Percentiles rank a stretch among this genome's conserved stretches.
Conservation (phyloP, 2,113 vertebrate genomes). For the Aix galericulata region DNA sequence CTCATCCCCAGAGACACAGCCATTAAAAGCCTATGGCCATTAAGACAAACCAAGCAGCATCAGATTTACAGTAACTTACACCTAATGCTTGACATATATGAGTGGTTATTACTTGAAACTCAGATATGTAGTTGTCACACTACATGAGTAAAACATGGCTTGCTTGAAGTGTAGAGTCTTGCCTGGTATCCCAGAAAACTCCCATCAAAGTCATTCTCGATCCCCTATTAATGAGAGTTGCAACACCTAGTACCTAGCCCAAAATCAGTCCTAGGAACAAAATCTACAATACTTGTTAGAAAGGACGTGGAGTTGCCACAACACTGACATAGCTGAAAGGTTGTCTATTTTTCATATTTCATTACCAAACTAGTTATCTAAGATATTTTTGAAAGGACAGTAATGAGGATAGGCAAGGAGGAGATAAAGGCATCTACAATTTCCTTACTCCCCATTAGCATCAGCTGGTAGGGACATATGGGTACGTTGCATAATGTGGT, state of each 20-base stretch:
- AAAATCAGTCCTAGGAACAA: not conserved
- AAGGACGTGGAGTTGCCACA: not conserved
- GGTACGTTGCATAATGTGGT: fast-evolving
- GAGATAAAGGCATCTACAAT: not conserved
- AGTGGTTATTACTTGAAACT: not conserved
- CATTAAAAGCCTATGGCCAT: not conserved
- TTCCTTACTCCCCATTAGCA: not conserved
- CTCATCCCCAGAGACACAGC: not conserved
- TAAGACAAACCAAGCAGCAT: not conserved
- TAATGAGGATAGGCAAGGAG: not conserved
- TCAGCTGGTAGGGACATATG: not conserved
- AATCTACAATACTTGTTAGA: not conserved
- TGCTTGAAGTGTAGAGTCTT: not conserved
- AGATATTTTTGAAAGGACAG: not conserved
- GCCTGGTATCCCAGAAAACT: not conserved
- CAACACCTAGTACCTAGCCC: not conserved
- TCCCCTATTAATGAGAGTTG: not conserved
- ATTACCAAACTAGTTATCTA: not conserved
- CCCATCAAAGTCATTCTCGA: not conserved
- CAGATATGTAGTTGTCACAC: not conserved
- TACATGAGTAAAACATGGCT: not conserved
- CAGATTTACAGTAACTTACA: not conserved
- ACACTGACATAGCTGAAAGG: not conserved
- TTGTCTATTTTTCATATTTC: not conserved
- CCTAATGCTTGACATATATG: not conserved